Evolutionary conservation across 2,113 vertebrate genomes (phyloP), one percentile per base, ranked within the genome.

Genomic region (Odobenus rosmarus): DNA sequence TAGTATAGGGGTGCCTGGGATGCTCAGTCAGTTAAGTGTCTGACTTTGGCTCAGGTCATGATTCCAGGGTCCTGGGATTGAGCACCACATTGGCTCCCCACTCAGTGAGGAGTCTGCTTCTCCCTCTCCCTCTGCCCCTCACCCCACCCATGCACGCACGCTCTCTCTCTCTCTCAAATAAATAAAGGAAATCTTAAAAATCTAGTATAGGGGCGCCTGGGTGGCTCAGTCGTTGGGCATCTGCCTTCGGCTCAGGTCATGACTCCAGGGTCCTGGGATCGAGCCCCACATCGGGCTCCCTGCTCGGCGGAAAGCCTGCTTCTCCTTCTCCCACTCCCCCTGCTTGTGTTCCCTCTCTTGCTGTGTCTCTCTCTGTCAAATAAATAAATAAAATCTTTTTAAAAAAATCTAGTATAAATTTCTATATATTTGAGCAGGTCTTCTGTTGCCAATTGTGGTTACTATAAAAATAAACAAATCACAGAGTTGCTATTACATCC

Each of bases 381-480:
- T 69, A 36, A 69, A 69, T 69, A n/a, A 69, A 36, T 36, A 36
- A 36, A 69, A 69, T 69, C 33, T 69, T 69, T 69, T 39, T 4
- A 39, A 39, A n/a, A 64, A 88, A 93, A 88, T 46, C 31, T 95
- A 74, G 10, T 61, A 33, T 64, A 87, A 64, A 4, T 18, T 92
- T 74, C 33, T 74, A 71, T n/a, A 39, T 84, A 69, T 82, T 69
- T 88, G 16, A 93, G 33, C 14, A 95, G 36, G 4, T 8, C 24
- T 83, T 83, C 24, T 90, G 53, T 55, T 83, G 18, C 1, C 55
- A 84, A 33, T 67, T 67, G 42, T 62, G 9, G 19, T 90, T 93
- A 71, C 18, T 51, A 55, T 64, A 74, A 93, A 96, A 95, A 88
- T n/a, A 87, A 95, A 77, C n/a, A 83, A 95, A 74, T 57, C 85